Conservation (phyloP, 2,888 invertebrate genomes). For the Andrena haemorrhoa region DNA sequence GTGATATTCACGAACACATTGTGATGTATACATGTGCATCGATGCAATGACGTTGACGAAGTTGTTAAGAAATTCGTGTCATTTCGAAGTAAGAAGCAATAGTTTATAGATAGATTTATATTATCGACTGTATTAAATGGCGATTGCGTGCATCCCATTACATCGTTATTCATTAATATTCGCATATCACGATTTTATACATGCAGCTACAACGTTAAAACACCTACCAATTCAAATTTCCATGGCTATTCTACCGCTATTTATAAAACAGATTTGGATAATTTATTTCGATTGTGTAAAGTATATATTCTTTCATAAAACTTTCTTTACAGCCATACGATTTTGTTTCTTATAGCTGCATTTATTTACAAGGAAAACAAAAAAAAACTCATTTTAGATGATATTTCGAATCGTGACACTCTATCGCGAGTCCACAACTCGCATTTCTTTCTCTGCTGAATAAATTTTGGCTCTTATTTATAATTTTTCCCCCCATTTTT, state of each 20-base stretch:
- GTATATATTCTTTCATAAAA: conserved; percentile 65
- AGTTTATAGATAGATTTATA: conserved; percentile 68
- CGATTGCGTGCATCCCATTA: conserved; percentile 70
- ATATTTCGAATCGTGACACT: conserved; percentile 14
- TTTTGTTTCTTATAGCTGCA: conserved; percentile 44
- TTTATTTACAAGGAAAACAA: conserved; percentile 16
- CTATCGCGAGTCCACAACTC: conserved; percentile 13
- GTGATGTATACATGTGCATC: conserved; percentile 62
- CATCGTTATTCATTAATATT: conserved; percentile 69
- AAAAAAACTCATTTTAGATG: conserved; percentile 1
- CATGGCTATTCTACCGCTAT: conserved; percentile 53
- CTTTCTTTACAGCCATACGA: conserved; percentile 53
- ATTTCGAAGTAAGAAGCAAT: conserved; percentile 71
- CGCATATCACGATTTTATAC: conserved; percentile 71
- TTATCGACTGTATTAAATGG: conserved; percentile 71
- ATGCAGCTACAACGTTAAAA: conserved; percentile 55
- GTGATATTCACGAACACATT: conserved; percentile 69
- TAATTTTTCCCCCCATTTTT: neutral
- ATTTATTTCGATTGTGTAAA: conserved; percentile 66
- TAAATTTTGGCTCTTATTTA: conserved; percentile 34
- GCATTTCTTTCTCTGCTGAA: conserved; percentile 30
- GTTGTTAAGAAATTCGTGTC: conserved; percentile 63
- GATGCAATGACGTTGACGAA: conserved; percentile 56
- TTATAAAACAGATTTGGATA: conserved; percentile 61
- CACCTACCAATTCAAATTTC: conserved; percentile 49